Base-by-base conservation (phyloP, 2,797 vertebrate genomes). In the Chiloscyllium punctatum region DNA sequence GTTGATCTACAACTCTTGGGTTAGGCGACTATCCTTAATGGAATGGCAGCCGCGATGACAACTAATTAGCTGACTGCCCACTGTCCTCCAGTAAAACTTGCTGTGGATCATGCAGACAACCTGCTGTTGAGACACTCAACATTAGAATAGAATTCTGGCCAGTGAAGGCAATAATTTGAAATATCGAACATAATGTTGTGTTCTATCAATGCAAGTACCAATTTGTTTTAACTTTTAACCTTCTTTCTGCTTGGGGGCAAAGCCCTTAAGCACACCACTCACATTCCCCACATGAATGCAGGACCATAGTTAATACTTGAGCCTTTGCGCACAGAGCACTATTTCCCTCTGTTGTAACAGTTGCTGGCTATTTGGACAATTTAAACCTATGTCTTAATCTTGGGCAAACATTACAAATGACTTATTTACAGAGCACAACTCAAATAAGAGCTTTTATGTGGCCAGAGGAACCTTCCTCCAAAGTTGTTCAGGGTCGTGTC, bases 371-470 rank as follows among this genome's bases (percentile, higher is more conserved):
- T 92, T 69, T 92, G 90, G 90, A 69, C 90, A 92, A n/a, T 92
- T 92, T 69, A 92, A 92, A 69, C 90, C 62, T 92, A 42, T 69
- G 66, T 68, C n/a, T 92, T 92, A 92, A 92, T 92, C 90, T 92
- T 92, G 66, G 7, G 25, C 90, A 92, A 92, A 92, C 66, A 92
- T 92, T 84, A 69, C 66, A 92, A 69, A 69, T 42, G 18, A n/a
- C 62, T 92, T 92, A 42, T 92, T 92, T 92, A 37, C 21, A 92
- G 66, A 69, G 66, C 62, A 42, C n/a, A 69, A 92, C n/a, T 42
- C 66, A 92, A 92, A 69, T 92, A 92, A 69, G 66, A 25, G 9
- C 37, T 92, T n/a, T 37, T 42, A 42, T 69, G 90, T 69, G 62
- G 9, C 33, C 25, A 62, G 18, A 42, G n/a, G n/a, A 69, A 92